Conservation (phyloP, 2,113 vertebrate species). For the Rhinichthys klamathensis region DNA sequence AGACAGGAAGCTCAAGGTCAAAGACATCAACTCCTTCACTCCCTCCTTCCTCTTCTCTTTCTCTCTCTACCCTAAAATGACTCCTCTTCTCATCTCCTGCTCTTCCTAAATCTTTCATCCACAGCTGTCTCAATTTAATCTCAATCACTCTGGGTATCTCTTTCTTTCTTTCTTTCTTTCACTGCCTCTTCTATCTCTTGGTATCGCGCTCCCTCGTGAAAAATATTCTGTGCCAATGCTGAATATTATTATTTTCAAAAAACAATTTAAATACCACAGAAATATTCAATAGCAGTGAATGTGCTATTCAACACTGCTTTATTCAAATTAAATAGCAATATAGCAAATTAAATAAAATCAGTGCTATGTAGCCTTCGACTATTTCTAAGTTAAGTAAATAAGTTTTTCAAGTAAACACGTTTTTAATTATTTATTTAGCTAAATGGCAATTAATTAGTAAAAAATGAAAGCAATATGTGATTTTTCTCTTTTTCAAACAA, state of each 20-base stretch:
- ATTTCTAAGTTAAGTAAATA: background rate
- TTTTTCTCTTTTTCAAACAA: no score
- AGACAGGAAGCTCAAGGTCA: conserved; percentile 21
- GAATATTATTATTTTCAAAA: background rate
- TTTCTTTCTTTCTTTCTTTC: background rate
- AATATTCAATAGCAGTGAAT: background rate
- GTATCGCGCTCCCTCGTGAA: background rate
- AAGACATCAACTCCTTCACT: background rate
- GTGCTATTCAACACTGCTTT: background rate
- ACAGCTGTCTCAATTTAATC: conserved; percentile 37
- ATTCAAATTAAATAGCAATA: background rate
- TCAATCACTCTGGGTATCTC: conserved; percentile 18
- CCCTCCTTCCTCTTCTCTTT: background rate
- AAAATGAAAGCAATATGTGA: no score
- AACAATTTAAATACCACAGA: background rate
- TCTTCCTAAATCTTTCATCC: conserved; percentile 42
- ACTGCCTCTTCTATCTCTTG: background rate
- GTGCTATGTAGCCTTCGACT: background rate
- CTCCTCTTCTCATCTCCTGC: conserved; percentile 16
- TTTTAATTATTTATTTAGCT: no score
- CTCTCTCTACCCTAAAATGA: conserved; percentile 6
- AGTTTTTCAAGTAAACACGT: background rate
- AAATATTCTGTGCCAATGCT: background rate
- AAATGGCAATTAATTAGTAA: no score
- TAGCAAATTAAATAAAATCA: background rate